Base-by-base conservation (phyloP, 2,113 vertebrate genomes). In the Dipodomys ordii region DNA sequence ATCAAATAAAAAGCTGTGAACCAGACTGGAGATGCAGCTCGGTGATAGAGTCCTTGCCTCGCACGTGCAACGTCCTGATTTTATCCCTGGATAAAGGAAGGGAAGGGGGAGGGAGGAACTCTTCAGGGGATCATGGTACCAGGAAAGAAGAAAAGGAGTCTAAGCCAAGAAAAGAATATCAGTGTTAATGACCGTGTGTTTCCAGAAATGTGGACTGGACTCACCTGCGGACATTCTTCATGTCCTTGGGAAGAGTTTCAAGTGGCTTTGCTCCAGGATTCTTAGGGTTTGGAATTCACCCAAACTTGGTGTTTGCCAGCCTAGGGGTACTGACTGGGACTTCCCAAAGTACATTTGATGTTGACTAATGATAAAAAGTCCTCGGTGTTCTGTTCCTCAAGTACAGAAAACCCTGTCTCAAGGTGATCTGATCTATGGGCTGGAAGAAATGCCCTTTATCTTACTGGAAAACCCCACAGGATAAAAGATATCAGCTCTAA, bases 241-340 rank as follows among this genome's bases (percentile, higher is more conserved):
- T 39, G 39, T 27, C 85, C 27, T 67, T 44, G 18, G 57, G n/a
- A 93, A 88, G 23, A 25, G 84, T 82, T 32, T 87, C 46, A 83
- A 44, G 22, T 69, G 67, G 23, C 35, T 27, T 84, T 87, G 46
- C 20, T 67, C 28, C 12, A 35, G 49, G 74, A 46, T 28, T 68
- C 53, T 25, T 79, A 83, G 15, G 53, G 46, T 81, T 93, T 97
- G 57, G 20, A 93, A 92, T 88, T 83, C 67, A 13, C 80, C 87
- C 57, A 87, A 83, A 82, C 72, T 81, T 92, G 46, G 39, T 22
- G 22, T 84, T 62, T 67, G 3, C 25, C 32, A 71, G 28, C 64
- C 68, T 82, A 44, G 11, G 88, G 71, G 77, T 67, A 67, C 90
- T 90, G 39, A 82, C 6, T 85, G 73, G 77, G 71, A 68, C 83